Evolutionary conservation across 2,888 invertebrate species (phyloP), one percentile per base, ranked within the genome.

Genomic region (Melanostoma mellinum): DNA sequence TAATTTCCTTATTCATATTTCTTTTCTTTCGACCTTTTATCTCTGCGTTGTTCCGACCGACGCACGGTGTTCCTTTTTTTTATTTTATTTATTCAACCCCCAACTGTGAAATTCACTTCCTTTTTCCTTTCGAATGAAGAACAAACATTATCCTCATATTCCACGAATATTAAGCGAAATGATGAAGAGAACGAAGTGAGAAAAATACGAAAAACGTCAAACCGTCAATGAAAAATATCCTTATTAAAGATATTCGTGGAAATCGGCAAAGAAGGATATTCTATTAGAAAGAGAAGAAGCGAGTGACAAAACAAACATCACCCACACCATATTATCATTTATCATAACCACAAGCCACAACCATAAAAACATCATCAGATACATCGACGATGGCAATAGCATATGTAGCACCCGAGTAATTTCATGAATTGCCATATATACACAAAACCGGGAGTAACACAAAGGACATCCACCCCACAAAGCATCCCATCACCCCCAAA

Each of bases 361-460:
- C 84, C 84, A 84, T 84, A 79, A 84, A 84, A 84, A 84, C 79
- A 79, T 84, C 84, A 84, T 84, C 84, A 84, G 74, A 84, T 79
- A 74, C 65, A 71, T 79, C 74, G 84, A 79, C 79, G 79, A 71
- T 61, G 79, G 74, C 63, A 71, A 79, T 71, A 79, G 79, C 84
- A 84, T 79, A 84, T 84, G 84, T 79, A 79, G 84, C 79, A 61
- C 44, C 71, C 55, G 67, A 71, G 79, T 75, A 75, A 79, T 84
- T 79, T 84, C 74, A 53, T 75, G 79, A 84, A 84, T 84, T 79
- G 79, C 74, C 69, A 71, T 63, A 77, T 55, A 76, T 61, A 53
- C 48, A n/a, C 67, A 44, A 36, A 9, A 32, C 6, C 48, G 53
- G 61, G 20, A 36, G 36, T 38, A 67, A 67, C 42, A 79, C 69